phyloP scores from a whole-genome alignment of 2,797 vertebrate genomes.

The Lemur catta region DNA sequence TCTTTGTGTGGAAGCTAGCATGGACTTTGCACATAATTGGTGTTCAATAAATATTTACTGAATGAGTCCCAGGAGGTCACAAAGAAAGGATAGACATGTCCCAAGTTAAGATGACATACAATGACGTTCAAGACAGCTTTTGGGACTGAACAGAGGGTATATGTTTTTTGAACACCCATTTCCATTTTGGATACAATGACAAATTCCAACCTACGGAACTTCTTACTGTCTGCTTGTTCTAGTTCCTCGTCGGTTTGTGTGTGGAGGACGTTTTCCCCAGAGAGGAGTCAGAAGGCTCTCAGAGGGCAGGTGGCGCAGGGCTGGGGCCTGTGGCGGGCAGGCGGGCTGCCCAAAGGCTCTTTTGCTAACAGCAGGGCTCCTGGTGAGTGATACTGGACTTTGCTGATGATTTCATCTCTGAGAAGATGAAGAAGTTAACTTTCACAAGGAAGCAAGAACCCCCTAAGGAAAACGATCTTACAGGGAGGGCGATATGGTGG shows the following conservation, averaged over 20 bases:
- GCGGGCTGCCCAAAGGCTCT: background rate
- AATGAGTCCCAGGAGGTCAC: background rate
- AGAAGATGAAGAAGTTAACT: background rate
- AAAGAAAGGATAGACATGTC: background rate
- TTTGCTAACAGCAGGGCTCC: background rate
- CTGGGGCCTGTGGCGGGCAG: background rate
- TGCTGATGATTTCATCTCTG: background rate
- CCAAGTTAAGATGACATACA: background rate
- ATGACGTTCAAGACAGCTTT: background rate
- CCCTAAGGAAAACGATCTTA: background rate
- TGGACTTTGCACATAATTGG: background rate
- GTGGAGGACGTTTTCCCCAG: background rate
- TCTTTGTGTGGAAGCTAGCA: background rate
- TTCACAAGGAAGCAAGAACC: background rate
- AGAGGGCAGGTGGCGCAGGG: background rate
- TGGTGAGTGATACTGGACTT: background rate
- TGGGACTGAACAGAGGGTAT: background rate
- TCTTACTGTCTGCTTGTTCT: background rate
- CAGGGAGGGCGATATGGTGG: background rate
- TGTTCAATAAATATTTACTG: background rate
- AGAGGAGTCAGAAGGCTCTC: background rate
- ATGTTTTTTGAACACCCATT: background rate
- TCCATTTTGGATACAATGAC: background rate
- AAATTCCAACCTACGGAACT: background rate
- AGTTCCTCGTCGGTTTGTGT: background rate